Base-by-base conservation (phyloP, 1,140 invertebrate species). In the Helicorthomorpha holstii region DNA sequence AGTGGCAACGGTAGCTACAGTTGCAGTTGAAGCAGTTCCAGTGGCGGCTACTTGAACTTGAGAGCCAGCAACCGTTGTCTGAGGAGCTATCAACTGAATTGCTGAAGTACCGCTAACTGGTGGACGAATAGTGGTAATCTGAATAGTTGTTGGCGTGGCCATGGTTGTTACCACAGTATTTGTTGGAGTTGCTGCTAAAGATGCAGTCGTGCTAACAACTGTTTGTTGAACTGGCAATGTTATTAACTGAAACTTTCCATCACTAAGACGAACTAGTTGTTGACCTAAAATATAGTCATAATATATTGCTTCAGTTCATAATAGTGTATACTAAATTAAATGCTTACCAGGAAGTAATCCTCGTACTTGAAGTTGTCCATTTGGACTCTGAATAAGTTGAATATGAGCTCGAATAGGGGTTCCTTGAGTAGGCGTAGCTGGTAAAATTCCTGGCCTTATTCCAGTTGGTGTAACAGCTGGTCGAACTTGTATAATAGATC, bases 191-290 rank as follows among this genome's bases (percentile, higher is more conserved):
- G 52, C 52, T 22, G 49, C 52, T 22, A 50, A 41, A 38, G 52
- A 51, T 25, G 44, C 19, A 25, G 44, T 7, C 7, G 44, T 7
- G 38, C 41, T 55, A 16, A 56, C 45, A 34, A 53, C 50, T 47
- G 62, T 38, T 58, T 71, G 72, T 10, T 58, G 52, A 1, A 34
- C 56, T n/a, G 63, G 61, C 50, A 66, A 76, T 34, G 78, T 83
- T 21, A 92, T 72, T 2, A 94, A 81, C 61, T 95, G 90, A 27
- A 95, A 68, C 66, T 91, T 87, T 0, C 92, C 92, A 69, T 95
- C 90, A 0, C 90, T 80, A 74, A 92, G 81, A 64, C 93, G 85
- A 23, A 94, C 80, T 24, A 94, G 69, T 60, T 94, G 88, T 62
- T 97, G 92, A n/a, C 90, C 75, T 66, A 54, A 41, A 12, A 41